These are phyloP conservation scores for Artibeus jamaicensis DNA, from an alignment of 2,797 vertebrate genomes.

Conservation along the genomic window DNA sequence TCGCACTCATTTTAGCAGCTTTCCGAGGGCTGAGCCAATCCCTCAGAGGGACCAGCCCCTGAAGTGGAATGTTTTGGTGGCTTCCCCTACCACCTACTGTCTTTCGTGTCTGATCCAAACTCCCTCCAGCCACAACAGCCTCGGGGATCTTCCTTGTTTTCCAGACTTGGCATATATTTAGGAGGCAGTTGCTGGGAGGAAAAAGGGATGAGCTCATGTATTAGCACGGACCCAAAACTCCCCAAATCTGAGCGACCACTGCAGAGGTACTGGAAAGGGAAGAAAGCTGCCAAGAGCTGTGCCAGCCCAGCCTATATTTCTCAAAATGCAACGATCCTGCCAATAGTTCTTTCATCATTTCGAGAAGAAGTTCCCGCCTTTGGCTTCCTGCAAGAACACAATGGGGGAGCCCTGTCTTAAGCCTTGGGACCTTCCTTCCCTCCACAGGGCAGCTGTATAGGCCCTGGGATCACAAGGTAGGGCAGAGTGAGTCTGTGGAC, in stretches of 20 bases:
- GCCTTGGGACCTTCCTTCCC: neutral
- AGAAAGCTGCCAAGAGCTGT: constrained; percentile 6
- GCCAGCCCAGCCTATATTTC: neutral
- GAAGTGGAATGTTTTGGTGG: constrained; percentile 39
- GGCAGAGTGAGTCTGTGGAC: neutral
- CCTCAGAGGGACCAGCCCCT: neutral
- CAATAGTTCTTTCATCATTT: neutral
- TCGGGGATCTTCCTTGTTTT: constrained; percentile 54
- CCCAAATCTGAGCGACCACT: neutral
- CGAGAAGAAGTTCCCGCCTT: neutral
- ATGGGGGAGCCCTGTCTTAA: neutral
- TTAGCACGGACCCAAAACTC: neutral
- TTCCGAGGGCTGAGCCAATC: constrained; percentile 56
- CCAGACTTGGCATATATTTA: constrained; percentile 43
- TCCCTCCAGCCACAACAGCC: constrained; percentile 34
- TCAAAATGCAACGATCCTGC: neutral
- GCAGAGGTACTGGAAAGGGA: neutral
- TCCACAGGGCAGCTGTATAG: neutral
- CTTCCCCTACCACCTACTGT: neutral
- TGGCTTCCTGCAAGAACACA: neutral
- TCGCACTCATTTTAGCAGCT: constrained; percentile 60
- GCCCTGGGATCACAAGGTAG: neutral
- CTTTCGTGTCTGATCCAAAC: constrained; percentile 64
- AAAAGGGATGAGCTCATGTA: neutral
- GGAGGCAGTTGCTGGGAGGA: neutral